Conservation (phyloP, 2,797 vertebrate species). For the Eleutherodactylus coqui region DNA sequence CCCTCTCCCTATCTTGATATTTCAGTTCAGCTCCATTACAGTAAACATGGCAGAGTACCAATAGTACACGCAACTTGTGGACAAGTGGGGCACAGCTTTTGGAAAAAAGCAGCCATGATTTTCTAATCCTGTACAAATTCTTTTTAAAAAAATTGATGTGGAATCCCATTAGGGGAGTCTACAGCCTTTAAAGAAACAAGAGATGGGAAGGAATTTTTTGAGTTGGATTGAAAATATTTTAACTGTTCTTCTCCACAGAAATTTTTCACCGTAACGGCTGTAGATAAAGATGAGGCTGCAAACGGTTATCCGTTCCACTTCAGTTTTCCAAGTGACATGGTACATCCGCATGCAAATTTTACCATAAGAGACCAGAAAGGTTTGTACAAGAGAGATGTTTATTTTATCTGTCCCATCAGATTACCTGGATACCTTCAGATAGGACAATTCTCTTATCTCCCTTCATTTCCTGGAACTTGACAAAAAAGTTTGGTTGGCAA, state of each 20-base stretch:
- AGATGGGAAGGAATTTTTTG: background rate
- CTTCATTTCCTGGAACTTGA: background rate
- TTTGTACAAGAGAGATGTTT: constrained; percentile 68
- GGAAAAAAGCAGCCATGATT: background rate
- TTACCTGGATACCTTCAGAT: background rate
- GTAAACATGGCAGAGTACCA: too few species aligned
- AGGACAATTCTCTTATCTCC: background rate
- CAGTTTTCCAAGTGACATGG: constrained; percentile 88
- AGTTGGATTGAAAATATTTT: background rate
- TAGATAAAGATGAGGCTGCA: constrained; percentile 94
- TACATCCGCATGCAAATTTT: constrained; percentile 93
- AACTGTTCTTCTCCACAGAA: constrained; percentile 73
- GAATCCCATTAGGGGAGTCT: too few species aligned
- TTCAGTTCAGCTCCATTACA: background rate
- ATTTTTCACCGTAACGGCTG: constrained; percentile 90
- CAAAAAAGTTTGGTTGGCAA: background rate
- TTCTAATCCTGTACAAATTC: too few species aligned
- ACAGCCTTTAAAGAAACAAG: background rate
- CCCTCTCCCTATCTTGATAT: too few species aligned
- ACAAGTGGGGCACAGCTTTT: background rate
- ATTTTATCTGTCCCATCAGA: background rate
- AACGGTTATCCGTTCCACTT: constrained; percentile 92
- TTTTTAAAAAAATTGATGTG: too few species aligned
- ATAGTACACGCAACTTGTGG: too few species aligned
- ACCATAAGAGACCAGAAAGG: constrained; percentile 94